A percentile compares a stretch with the other conserved stretches of the same genome.
Conservation (phyloP, 2,888 invertebrate genomes). For the Conus canariensis region DNA sequence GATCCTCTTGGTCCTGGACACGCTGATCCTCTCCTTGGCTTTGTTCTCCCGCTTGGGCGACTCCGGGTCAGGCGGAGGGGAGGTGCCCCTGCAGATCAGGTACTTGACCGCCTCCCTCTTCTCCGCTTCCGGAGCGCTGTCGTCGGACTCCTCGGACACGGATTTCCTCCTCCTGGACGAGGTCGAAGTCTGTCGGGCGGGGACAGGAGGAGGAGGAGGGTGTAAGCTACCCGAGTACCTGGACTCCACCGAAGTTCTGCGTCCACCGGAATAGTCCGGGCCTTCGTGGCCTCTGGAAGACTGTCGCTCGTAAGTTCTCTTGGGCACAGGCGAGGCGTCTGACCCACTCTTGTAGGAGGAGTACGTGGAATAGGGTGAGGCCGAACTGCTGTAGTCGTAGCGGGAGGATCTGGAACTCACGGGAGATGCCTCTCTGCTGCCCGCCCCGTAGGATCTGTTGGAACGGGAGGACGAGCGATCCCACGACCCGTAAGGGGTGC, state of each 20-base stretch:
- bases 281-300: conserved; percentile 62
- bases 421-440: conserved; percentile 70
- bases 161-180: conserved; percentile 42
- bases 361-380: conserved; percentile 69
- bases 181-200: conserved; percentile 34
- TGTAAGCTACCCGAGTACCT: conserved; percentile 15
- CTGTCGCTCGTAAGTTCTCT: conserved; percentile 64
- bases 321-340: conserved; percentile 63
- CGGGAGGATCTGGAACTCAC: conserved; percentile 65
- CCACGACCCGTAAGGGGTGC: conserved; percentile 66
- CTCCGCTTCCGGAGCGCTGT: conserved; percentile 73
- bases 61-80: conserved; percentile 71
- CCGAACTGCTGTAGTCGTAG: conserved; percentile 72
- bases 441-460: conserved; percentile 63
- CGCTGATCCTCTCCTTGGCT: conserved; percentile 59
- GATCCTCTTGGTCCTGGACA: conserved; percentile 67
- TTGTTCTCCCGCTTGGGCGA: conserved; percentile 54
- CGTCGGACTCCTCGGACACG: conserved; percentile 60
- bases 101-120: conserved; percentile 62
- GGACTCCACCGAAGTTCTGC: conserved; percentile 15
- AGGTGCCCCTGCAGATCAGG: conserved; percentile 73
- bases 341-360: conserved; percentile 66
- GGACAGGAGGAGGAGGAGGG: conserved; percentile 34
- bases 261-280: conserved; percentile 8
- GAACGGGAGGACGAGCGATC: conserved; percentile 68